Evolutionary conservation across 92 coral and sea anemone species (phyloP), one percentile per base, ranked within the genome.

Genomic region (Palythoa heliodiscus): DNA sequence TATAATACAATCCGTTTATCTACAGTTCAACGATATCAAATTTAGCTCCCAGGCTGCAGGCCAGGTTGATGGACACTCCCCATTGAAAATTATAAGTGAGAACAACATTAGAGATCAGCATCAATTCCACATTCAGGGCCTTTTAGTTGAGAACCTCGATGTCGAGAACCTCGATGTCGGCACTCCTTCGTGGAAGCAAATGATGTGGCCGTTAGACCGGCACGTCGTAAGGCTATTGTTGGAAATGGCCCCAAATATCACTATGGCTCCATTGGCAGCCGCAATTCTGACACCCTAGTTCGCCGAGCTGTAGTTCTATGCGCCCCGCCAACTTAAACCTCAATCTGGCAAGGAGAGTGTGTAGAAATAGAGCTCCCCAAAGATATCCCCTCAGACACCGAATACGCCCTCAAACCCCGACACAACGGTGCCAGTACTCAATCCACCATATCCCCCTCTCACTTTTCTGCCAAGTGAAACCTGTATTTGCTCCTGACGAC

Each of bases 171-270:
- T 76, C n/a, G n/a, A n/a, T 14, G 77, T 76, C n/a, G 88, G 88
- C 25, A 86, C 88, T n/a, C 83, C 7, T 69, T 69, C 61, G 76
- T 86, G 88, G 84, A 86, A 69, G n/a, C 19, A 5, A 86, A 86
- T 57, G 85, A 77, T 54, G 24, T 86, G 8, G 72, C 84, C 12
- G 85, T 86, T 17, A 76, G 85, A 0, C 89, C 89, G 1, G 89
- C 88, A 7, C 69, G 68, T 52, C 43, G 82, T 13, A 38, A 75
- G 67, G 88, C 60, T 16, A 86, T 39, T 23, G 19, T 76, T 25
- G 63, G n/a, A n/a, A n/a, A n/a, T n/a, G n/a, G n/a, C n/a, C n/a
- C n/a, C n/a, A n/a, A n/a, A n/a, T n/a, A n/a, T n/a, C n/a, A n/a
- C n/a, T n/a, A n/a, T n/a, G n/a, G n/a, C n/a, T n/a, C n/a, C n/a